Base-by-base conservation (phyloP, 2,888 invertebrate species). In the Lampropteryx suffumata region DNA sequence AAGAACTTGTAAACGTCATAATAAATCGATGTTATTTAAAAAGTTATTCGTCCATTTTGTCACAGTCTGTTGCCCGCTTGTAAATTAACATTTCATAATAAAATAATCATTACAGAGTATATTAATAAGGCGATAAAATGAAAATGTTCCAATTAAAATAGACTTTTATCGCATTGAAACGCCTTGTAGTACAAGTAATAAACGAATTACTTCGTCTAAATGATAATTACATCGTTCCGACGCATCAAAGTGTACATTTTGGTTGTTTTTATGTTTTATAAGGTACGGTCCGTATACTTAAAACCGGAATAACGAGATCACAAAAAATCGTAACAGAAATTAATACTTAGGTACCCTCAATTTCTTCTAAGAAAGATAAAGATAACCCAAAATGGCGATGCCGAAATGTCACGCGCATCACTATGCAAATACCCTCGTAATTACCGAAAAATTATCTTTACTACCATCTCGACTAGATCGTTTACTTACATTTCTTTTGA, bases 371-470 rank as follows among this genome's bases (percentile, higher is more conserved):
- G 70, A 73, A 72, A 57, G 56, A 57, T 53, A 61, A 65, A 79
- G 78, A 82, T 75, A 82, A 69, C 71, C 59, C 58, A 71, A 78
- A 81, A 84, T 77, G 76, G 84, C 82, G 74, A 76, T 52, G 62
- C 62, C 53, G 62, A 65, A 76, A 79, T 75, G 82, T 78, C 82
- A 79, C 67, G 65, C 63, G 65, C 79, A 76, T 79, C 82, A 67
- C 79, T 81, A 87, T 81, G 86, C 86, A 83, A 86, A 88, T 84
- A 82, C 65, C 62, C 66, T 73, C 79, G 77, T 85, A 84, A 83
- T 84, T 82, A 72, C 79, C 56, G 59, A 70, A 75, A 71, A 34
- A 47, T 52, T 82, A 88, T 87, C 84, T 84, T 79, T 73, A 82
- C 78, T 74, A 73, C 77, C 70, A 87, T 88, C 84, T 76, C 68